phyloP scores from a whole-genome alignment of 2,113 vertebrate genomes.

The Chloroceryle aenea region DNA sequence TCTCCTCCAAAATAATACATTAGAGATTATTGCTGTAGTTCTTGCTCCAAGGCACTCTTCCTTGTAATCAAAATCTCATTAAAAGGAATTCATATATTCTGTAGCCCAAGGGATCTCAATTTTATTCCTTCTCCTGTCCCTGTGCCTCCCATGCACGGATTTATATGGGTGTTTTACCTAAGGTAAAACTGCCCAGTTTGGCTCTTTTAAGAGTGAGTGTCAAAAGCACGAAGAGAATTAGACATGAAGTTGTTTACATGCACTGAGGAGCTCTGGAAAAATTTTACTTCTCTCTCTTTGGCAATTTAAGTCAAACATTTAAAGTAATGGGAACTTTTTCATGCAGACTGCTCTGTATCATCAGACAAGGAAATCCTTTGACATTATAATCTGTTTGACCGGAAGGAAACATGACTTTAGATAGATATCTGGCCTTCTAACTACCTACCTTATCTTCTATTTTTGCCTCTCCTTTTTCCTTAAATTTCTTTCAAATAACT shows the following conservation, averaged over 20 bases:
- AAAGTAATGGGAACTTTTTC: not conserved
- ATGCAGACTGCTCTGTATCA: not conserved
- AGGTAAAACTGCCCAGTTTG: not conserved
- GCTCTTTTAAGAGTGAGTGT: not conserved
- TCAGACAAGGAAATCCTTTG: not conserved
- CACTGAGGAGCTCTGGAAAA: not conserved
- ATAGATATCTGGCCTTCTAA: not conserved
- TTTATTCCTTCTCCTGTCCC: not conserved
- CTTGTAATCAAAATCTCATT: constrained; percentile 71
- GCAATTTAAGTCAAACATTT: not conserved
- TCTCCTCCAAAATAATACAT: constrained; percentile 33
- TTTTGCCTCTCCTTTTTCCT: not conserved
- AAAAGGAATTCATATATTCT: constrained; percentile 53
- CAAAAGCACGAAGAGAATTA: not conserved
- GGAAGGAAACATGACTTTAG: not conserved
- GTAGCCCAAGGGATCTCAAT: constrained; percentile 30
- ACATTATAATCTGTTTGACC: not conserved
- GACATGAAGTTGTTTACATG: not conserved
- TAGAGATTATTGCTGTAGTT: constrained; percentile 19
- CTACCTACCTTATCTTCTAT: not conserved
- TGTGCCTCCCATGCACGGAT: not conserved
- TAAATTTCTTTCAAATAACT: not conserved
- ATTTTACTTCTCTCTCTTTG: not conserved
- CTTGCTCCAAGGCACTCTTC: constrained; percentile 31
- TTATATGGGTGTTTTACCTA: not conserved